Evolutionary conservation across 2,797 vertebrate species (phyloP), one percentile per base, ranked within the genome.

Genomic region (Tachyglossus aculeatus): DNA sequence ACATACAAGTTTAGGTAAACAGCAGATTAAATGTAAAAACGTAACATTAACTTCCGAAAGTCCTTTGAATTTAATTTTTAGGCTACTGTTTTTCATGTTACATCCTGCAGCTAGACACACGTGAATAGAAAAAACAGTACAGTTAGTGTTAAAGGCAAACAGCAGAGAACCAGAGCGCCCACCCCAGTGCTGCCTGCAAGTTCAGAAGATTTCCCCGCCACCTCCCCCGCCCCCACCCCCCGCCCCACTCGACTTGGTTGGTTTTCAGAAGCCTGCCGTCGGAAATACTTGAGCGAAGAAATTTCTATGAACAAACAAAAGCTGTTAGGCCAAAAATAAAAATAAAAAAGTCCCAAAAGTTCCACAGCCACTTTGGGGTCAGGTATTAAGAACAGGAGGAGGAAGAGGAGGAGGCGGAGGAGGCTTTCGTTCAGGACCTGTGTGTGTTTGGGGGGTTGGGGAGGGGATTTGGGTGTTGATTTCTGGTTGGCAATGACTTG

Each of bases 81-180:
- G 94, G 94, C 96, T 96, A 96, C 90, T 92, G 78, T 88, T 88
- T 91, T 93, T 95, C 93, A 91, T 91, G 92, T 96, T 95, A 96
- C 92, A 93, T 95, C 93, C 92, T 94, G 93, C 94, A 91, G 94
- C 95, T 96, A 97, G 93, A 96, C 95, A 95, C 88, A 93, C 86
- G 94, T 96, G 95, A 96, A 96, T 94, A 96, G 92, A 94, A 95
- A 94, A 96, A 96, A 96, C 91, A 95, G 93, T 95, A 96, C 94
- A 95, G 91, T 95, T 95, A 95, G 94, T 95, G 96, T 97, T 97
- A 97, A 98, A 98, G 96, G 96, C 96, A 97, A 97, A 96, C 94
- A 84, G 91, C 93, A 93, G 93, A 94, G 93, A 93, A 93, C 93
- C 87, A 89, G 45, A 93, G 92, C 87, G 91, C 88, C 85, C 91